phyloP scores from a whole-genome alignment of 2,888 invertebrate species.

The Ectobius pallidus region DNA sequence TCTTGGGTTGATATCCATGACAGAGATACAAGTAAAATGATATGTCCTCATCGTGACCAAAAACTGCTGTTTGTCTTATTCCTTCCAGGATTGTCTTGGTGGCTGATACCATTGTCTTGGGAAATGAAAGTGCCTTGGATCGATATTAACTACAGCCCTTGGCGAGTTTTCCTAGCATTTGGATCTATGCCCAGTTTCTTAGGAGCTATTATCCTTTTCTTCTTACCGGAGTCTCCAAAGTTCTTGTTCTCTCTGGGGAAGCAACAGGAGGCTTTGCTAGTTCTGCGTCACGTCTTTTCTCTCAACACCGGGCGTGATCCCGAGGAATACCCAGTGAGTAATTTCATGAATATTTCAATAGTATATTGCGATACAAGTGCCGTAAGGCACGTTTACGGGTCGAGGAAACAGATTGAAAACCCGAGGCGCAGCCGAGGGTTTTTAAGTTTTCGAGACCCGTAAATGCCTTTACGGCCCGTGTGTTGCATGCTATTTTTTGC shows the following conservation, averaged over 20 bases:
- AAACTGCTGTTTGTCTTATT: too few species aligned
- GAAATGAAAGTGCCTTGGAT: background rate
- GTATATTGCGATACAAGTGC: too few species aligned
- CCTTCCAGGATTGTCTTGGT: background rate
- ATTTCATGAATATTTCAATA: too few species aligned
- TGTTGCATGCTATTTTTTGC: too few species aligned
- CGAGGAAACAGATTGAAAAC: too few species aligned
- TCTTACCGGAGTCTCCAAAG: conserved; percentile 53
- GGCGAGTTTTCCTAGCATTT: conserved; percentile 52
- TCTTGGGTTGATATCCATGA: too few species aligned
- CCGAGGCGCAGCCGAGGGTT: too few species aligned
- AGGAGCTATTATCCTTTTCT: conserved; percentile 47
- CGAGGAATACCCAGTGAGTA: conserved; percentile 37
- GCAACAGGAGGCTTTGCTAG: conserved; percentile 48
- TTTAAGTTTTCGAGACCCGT: too few species aligned
- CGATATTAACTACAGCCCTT: conserved; percentile 34
- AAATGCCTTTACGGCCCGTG: too few species aligned
- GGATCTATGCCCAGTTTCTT: conserved; percentile 51
- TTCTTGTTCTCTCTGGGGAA: conserved; percentile 50
- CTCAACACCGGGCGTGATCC: conserved; percentile 36
- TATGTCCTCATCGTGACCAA: too few species aligned
- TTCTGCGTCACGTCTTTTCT: conserved; percentile 49
- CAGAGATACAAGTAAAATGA: too few species aligned
- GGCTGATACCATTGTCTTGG: background rate
- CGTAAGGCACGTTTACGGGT: too few species aligned